Evolutionary conservation across 2,113 vertebrate species (phyloP).

Genomic region (Caranx melampygus): DNA sequence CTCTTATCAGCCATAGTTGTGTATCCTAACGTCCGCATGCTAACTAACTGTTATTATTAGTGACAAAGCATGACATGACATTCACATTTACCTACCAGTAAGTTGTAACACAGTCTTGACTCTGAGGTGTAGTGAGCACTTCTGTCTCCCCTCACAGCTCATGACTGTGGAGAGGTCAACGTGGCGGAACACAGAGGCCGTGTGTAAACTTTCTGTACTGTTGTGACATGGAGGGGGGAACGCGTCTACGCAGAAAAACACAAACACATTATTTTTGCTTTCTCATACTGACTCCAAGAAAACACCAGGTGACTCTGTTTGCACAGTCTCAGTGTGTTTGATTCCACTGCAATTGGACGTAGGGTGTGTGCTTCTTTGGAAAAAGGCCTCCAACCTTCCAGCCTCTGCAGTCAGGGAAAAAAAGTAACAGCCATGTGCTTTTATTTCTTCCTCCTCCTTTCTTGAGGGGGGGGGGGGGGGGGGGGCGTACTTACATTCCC

Average conservation of each 20-base stretch:
- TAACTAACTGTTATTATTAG: too few species aligned
- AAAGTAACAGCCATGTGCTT: background rate
- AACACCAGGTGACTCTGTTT: too few species aligned
- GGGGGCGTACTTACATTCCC: background rate
- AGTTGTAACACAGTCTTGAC: constrained; percentile 79
- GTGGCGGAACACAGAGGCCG: constrained; percentile 73
- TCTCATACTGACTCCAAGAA: background rate
- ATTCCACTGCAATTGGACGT: too few species aligned
- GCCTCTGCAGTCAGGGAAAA: background rate
- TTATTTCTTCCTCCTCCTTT: background rate
- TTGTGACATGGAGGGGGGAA: constrained; percentile 77
- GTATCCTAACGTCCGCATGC: too few species aligned
- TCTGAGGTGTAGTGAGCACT: constrained; percentile 85
- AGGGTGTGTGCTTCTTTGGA: background rate
- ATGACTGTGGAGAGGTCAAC: constrained; percentile 87
- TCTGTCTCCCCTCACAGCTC: constrained; percentile 80
- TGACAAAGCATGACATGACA: too few species aligned
- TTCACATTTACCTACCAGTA: constrained; percentile 76
- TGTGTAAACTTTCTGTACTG: constrained; percentile 58
- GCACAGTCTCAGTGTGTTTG: too few species aligned
- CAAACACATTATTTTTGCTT: too few species aligned
- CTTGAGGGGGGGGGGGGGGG: background rate
- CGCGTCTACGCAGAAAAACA: constrained; percentile 44
- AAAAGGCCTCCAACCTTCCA: background rate
- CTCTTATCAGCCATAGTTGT: too few species aligned